Evolutionary conservation across 2,113 vertebrate species (phyloP).

Genomic region (Fukomys damarensis): DNA sequence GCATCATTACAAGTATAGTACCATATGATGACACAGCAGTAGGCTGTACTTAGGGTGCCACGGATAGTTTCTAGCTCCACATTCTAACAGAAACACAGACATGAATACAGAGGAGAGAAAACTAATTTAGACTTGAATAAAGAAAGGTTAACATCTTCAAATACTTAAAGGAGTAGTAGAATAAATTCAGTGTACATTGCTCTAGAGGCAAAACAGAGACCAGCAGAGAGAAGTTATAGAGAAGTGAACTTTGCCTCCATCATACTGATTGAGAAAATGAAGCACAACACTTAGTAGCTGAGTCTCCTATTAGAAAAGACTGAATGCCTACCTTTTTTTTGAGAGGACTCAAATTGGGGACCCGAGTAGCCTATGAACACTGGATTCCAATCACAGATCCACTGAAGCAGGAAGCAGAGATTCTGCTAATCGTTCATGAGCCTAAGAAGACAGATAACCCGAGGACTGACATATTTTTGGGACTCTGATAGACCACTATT

Average conservation of each 20-base stretch:
- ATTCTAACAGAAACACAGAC: not conserved
- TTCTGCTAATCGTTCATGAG: not conserved
- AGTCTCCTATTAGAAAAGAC: too few species aligned
- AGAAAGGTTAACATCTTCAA: not conserved
- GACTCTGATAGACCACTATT: too few species aligned
- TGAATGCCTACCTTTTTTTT: not conserved
- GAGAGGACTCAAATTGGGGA: not conserved
- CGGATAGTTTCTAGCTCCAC: too few species aligned
- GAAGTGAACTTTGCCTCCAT: not conserved
- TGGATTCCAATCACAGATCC: not conserved
- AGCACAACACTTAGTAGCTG: not conserved
- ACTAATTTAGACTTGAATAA: not conserved
- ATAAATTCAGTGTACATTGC: not conserved
- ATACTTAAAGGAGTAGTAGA: not conserved
- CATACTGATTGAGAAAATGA: not conserved
- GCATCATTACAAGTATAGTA: fast-evolving
- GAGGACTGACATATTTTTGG: not conserved
- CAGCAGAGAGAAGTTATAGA: too few species aligned
- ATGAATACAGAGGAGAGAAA: not conserved
- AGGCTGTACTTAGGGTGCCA: not conserved
- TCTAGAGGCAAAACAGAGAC: not conserved
- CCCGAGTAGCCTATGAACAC: not conserved
- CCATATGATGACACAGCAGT: fast-evolving
- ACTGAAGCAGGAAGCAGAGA: not conserved
- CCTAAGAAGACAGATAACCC: not conserved